Evolutionary conservation across 2,888 invertebrate genomes (phyloP).

Genomic region (Cantharis rufa): DNA sequence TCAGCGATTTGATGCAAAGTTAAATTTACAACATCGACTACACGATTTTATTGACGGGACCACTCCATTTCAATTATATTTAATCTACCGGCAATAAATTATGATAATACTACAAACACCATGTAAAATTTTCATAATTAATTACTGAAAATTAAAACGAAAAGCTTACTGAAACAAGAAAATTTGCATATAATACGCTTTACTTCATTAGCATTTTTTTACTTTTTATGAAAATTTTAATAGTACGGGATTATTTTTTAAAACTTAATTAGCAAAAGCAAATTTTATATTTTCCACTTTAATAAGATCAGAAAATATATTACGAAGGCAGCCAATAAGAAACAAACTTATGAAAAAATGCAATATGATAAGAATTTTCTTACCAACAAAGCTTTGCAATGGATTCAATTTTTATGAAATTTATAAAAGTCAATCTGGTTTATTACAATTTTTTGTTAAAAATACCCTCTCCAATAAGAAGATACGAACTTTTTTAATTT

Average conservation of each 20-base stretch:
- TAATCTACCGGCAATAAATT: not conserved
- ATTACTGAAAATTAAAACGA: not conserved
- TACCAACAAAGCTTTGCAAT: too few species aligned
- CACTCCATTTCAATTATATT: not conserved
- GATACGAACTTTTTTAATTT: too few species aligned
- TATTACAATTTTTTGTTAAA: too few species aligned
- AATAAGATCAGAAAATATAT: too few species aligned
- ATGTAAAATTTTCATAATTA: not conserved
- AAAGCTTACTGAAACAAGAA: not conserved
- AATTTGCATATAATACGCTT: not conserved
- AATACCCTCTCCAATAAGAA: too few species aligned
- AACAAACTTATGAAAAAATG: too few species aligned
- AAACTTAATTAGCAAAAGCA: not conserved
- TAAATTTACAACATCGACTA: not conserved
- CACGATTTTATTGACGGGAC: not conserved
- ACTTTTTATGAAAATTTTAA: not conserved
- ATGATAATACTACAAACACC: not conserved
- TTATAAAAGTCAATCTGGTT: too few species aligned
- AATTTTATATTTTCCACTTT: not conserved
- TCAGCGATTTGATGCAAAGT: not conserved
- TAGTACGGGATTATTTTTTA: not conserved
- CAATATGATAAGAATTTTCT: too few species aligned
- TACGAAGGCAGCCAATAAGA: too few species aligned
- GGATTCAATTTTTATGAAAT: too few species aligned
- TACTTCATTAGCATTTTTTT: not conserved